These are phyloP conservation scores for Nesoenas mayeri DNA, from an alignment of 2,113 vertebrate species.

Conservation along the genomic window DNA sequence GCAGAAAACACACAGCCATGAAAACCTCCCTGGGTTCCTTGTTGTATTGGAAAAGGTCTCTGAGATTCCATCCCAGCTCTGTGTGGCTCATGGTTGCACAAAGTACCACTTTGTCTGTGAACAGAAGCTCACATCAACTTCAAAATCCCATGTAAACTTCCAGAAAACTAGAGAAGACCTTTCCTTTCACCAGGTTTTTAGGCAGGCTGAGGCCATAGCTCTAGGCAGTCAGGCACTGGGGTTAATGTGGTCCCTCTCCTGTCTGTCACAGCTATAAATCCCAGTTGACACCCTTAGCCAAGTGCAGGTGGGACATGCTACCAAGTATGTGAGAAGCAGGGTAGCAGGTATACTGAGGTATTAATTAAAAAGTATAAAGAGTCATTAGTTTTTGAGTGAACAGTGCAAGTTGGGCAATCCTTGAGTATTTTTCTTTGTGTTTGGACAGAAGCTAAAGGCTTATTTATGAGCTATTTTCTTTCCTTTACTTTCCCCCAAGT, in stretches of 20 bases:
- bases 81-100: rapidly evolving
- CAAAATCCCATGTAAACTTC: background rate
- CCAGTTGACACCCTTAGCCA: background rate
- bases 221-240: background rate
- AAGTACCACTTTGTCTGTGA: background rate
- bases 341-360: background rate
- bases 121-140: background rate
- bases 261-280: background rate
- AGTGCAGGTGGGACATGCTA: background rate
- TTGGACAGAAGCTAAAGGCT: background rate
- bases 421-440: background rate
- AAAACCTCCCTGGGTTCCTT: background rate
- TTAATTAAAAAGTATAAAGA: background rate
- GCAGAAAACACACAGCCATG: rapidly evolving
- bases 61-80: background rate
- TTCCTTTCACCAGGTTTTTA: background rate
- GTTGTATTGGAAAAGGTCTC: rapidly evolving
- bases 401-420: background rate
- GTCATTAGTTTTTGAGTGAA: background rate
- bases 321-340: background rate
- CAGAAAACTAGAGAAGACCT: background rate
- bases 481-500: background rate
- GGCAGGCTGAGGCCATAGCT: background rate
- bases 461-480: background rate
- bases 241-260: background rate